phyloP scores from a whole-genome alignment of 2,888 invertebrate species.

The Notodromas monacha region DNA sequence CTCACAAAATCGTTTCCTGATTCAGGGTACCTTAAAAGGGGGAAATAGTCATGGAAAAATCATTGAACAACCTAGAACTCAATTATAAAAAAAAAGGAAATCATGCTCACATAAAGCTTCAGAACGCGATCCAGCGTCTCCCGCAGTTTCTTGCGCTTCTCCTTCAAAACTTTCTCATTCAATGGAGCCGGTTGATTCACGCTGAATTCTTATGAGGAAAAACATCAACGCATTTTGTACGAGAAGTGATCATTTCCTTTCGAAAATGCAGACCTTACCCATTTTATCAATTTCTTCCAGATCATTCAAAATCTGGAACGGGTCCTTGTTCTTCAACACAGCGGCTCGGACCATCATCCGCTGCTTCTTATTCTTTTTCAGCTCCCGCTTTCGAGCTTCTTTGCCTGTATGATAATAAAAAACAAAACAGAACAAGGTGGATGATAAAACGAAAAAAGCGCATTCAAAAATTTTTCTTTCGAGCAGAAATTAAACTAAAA shows the following conservation, averaged over 20 bases:
- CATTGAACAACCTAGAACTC: too few relatives aligned
- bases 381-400: conserved; percentile 78
- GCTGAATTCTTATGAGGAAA: conserved; percentile 41
- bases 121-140: conserved; percentile 79
- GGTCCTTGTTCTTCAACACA: conserved; percentile 89
- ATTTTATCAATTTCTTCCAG: conserved; percentile 94
- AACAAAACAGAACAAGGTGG: too few relatives aligned
- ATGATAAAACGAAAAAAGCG: not conserved
- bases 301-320: conserved; percentile 67
- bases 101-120: conserved; percentile 55
- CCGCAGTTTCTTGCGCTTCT: conserved; percentile 72
- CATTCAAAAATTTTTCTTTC: conserved; percentile 8
- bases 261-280: conserved; percentile 40
- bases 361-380: conserved; percentile 94
- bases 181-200: conserved; percentile 71
- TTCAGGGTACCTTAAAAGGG: too few relatives aligned
- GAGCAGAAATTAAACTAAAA: conserved; percentile 11
- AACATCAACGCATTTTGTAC: too few relatives aligned
- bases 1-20: too few relatives aligned
- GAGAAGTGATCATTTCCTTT: not conserved
- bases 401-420: conserved; percentile 30
- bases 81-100: too few relatives aligned
- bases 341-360: conserved; percentile 80
- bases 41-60: too few relatives aligned
- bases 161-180: conserved; percentile 81